These are phyloP conservation scores for Lordiphosa stackelbergi DNA, from an alignment of 1,140 invertebrate genomes.

Conservation along the genomic window DNA sequence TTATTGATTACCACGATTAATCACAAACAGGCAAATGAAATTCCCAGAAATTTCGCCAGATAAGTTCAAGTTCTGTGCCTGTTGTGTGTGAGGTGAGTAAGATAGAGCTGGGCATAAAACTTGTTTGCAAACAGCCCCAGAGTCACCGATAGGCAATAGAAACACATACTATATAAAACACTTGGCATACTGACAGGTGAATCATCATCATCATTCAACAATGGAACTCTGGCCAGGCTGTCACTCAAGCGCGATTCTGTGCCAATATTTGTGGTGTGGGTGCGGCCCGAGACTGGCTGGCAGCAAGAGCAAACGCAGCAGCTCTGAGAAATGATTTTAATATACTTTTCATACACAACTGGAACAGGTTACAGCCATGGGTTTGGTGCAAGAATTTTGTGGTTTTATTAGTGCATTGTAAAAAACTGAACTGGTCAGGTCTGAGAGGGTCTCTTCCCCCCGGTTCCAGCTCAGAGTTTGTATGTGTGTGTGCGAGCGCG, in stretches of 20 bases:
- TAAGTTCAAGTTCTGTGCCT: conserved; percentile 35
- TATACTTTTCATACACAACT: conserved; percentile 1
- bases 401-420: conserved; percentile 46
- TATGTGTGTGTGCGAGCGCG: neutral
- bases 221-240: conserved; percentile 4
- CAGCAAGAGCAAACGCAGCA: conserved; percentile 1
- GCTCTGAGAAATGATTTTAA: neutral
- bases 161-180: neutral
- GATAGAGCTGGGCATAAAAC: conserved; percentile 54
- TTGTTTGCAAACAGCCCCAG: conserved; percentile 26
- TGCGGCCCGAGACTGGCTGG: conserved; percentile 9
- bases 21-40: conserved; percentile 38
- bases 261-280: conserved; percentile 33
- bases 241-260: conserved; percentile 22
- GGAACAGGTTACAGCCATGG: conserved; percentile 38
- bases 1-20: conserved; percentile 60
- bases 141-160: neutral
- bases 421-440: conserved; percentile 19
- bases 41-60: conserved; percentile 56
- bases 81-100: conserved; percentile 22
- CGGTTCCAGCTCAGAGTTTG: neutral
- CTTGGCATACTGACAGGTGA: conserved; percentile 33
- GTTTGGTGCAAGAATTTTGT: conserved; percentile 33
- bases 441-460: neutral
- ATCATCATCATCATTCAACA: conserved; percentile 27